A percentile compares a stretch with the other conserved stretches of the same genome.
phyloP scores from a whole-genome alignment of 2,888 invertebrate species.

The Mayetiola destructor region DNA sequence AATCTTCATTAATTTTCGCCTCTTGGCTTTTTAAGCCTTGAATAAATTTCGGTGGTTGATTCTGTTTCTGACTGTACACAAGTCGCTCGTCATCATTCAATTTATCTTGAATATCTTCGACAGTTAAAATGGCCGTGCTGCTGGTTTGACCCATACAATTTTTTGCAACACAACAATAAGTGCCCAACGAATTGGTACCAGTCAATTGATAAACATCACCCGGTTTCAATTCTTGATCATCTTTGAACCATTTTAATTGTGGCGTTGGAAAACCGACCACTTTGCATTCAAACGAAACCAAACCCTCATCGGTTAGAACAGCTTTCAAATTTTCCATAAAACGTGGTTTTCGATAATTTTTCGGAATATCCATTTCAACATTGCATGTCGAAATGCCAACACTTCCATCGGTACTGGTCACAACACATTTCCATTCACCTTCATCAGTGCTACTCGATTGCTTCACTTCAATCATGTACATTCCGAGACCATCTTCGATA shows the following conservation, averaged over 20 bases:
- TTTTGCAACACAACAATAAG: constrained; percentile 75
- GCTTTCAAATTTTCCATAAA: constrained; percentile 85
- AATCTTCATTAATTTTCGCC: constrained; percentile 67
- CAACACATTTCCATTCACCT: constrained; percentile 83
- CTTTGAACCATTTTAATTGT: constrained; percentile 77
- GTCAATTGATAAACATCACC: constrained; percentile 86
- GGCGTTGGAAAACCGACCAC: constrained; percentile 87
- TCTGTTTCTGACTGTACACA: constrained; percentile 41
- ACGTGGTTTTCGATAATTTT: constrained; percentile 75
- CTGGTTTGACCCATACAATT: constrained; percentile 85
- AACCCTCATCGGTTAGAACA: constrained; percentile 76
- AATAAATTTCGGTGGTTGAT: constrained; percentile 71
- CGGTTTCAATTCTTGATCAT: constrained; percentile 79
- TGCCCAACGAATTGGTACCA: constrained; percentile 76
- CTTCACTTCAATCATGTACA: constrained; percentile 59
- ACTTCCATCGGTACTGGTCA: constrained; percentile 58
- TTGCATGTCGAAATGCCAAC: constrained; percentile 60
- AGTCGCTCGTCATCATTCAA: constrained; percentile 72
- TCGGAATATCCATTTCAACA: constrained; percentile 70
- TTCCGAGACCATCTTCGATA: constrained; percentile 69
- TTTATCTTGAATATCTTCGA: constrained; percentile 83
- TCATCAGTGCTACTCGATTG: constrained; percentile 67
- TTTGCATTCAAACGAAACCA: constrained; percentile 86
- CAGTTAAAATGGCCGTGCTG: constrained; percentile 72
- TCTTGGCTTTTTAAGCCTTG: constrained; percentile 69